Base-by-base conservation (phyloP, 2,797 vertebrate genomes). In the Urophycis tenuis region DNA sequence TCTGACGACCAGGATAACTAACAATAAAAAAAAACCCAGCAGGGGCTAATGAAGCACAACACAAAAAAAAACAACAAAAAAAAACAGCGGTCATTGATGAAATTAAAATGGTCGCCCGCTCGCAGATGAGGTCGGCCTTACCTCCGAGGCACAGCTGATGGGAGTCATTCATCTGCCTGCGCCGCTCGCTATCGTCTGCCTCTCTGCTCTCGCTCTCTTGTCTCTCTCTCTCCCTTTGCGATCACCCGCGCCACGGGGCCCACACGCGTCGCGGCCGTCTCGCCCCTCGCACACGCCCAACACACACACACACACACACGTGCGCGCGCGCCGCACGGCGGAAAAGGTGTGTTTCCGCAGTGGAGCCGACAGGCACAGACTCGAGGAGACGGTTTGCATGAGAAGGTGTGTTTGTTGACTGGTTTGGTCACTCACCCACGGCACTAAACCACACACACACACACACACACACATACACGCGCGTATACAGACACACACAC, bases 1-100 rank as follows among this genome's bases (percentile, higher is more conserved):
- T 87, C 89, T 85, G 78, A 91, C 77, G 82, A 83, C 84, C n/a
- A 79, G 74, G 83, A 91, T 91, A 89, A 91, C 91, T 90, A 90
- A 90, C 88, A 90, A 90, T 86, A 82, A 87, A 32, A 88, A 91
- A 14, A 81, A 33, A n/a, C n/a, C n/a, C 87, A 86, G 87, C 84
- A 73, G 80, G 84, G 79, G 82, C 85, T 91, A 92, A 92, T 89
- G 89, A 91, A 88, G 86, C 82, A 81, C 83, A 85, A 86, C 85
- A 79, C n/a, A n/a, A n/a, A n/a, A n/a, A n/a, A n/a, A n/a, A n/a
- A n/a, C n/a, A n/a, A n/a, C n/a, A n/a, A n/a, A n/a, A 78, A 84
- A 88, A 80, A 88, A 84, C 82, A 77, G 81, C 70, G 73, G 82
- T 73, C 84, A 85, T 86, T 84, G 79, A 87, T 81, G 79, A 84